Percentiles rank a stretch among this genome's conserved stretches.
Evolutionary conservation across 1,140 invertebrate genomes (phyloP).

Genomic region (Drosophila malerkotliana): DNA sequence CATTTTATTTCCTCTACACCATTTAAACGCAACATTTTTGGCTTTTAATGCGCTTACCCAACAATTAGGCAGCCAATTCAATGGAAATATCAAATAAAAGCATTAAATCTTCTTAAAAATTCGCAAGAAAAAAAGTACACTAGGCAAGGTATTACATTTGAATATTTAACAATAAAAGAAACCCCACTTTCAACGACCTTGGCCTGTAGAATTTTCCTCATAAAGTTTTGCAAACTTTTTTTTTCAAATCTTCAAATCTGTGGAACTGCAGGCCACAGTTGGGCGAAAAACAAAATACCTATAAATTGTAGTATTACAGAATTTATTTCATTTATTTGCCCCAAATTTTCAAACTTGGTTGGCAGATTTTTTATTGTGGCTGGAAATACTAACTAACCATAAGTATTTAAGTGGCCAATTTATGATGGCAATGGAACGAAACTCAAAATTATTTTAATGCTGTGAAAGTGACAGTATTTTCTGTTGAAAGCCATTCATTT

Average conservation of each 20-base stretch:
- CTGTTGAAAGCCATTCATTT: background rate
- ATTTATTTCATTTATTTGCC: constrained; percentile 23
- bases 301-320: constrained; percentile 46
- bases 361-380: background rate
- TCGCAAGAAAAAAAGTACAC: background rate
- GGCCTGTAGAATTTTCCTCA: constrained; percentile 1
- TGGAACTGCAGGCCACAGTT: constrained; percentile 38
- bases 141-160: background rate
- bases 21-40: background rate
- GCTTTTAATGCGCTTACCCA: constrained; percentile 25
- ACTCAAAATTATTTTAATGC: constrained; percentile 9
- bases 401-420: constrained; percentile 50
- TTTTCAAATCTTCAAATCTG: constrained; percentile 36
- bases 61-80: constrained; percentile 1
- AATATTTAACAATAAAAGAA: constrained; percentile 3
- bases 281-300: constrained; percentile 15
- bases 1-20: background rate
- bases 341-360: constrained; percentile 11
- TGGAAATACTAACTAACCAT: constrained; percentile 9
- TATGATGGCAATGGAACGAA: constrained; percentile 22
- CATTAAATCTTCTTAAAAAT: constrained; percentile 12
- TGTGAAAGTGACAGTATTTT: constrained; percentile 18
- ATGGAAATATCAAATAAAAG: constrained; percentile 19
- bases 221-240: constrained; percentile 30
- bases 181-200: constrained; percentile 12